A percentile compares a stretch with the other conserved stretches of the same genome.
Evolutionary conservation across 2,797 vertebrate genomes (phyloP).

Genomic region (Zenarchopterus dispar): DNA sequence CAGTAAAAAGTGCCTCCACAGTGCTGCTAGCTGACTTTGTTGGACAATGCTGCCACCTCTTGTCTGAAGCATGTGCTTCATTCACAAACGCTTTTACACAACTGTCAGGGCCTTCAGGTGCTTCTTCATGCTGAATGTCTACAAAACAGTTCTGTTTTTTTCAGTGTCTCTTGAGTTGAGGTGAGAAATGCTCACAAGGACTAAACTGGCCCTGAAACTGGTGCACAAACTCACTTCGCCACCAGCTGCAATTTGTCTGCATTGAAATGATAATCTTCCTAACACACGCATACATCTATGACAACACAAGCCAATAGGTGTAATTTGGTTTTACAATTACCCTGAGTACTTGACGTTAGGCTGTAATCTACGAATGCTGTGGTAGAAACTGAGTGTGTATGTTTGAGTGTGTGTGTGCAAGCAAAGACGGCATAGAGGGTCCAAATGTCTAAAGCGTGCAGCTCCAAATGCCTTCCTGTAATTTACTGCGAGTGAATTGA

Average conservation of each 20-base stretch:
- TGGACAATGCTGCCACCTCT: constrained; percentile 69
- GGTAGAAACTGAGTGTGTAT: constrained; percentile 14
- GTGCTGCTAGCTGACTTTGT: constrained; percentile 9
- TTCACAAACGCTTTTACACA: not conserved
- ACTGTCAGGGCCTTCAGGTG: not conserved
- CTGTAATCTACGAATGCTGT: constrained; percentile 34
- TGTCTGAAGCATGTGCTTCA: constrained; percentile 35
- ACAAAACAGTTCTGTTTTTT: not conserved
- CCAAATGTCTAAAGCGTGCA: constrained; percentile 56
- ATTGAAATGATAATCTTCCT: constrained; percentile 22
- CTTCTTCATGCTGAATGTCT: too few relatives aligned
- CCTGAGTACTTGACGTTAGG: constrained; percentile 27
- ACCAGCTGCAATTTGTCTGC: constrained; percentile 48
- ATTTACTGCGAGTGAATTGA: constrained; percentile 77
- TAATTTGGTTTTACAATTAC: constrained; percentile 48
- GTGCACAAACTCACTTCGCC: constrained; percentile 44
- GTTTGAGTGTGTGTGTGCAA: constrained; percentile 12
- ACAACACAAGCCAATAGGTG: constrained; percentile 58
- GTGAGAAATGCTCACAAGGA: constrained; percentile 34
- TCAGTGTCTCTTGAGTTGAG: constrained; percentile 12
- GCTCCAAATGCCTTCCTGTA: constrained; percentile 78
- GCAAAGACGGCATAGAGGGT: constrained; percentile 21
- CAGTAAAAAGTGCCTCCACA: not conserved
- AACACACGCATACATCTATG: constrained; percentile 14
- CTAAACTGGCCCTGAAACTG: constrained; percentile 48